Evolutionary conservation across 1,140 invertebrate species (phyloP).

Genomic region (Aphelenchoides avenae): DNA sequence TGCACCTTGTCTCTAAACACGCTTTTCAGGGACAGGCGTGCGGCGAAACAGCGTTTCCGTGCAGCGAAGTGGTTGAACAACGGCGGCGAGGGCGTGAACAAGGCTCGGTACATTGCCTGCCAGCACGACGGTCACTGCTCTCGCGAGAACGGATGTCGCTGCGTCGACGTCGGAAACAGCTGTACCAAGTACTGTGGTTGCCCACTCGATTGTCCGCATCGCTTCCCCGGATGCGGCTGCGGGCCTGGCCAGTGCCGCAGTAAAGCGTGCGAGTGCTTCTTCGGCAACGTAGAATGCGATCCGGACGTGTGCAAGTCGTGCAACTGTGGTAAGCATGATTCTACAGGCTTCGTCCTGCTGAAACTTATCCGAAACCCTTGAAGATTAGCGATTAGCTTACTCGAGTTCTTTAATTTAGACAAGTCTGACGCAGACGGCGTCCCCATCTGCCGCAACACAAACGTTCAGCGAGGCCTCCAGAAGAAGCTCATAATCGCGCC

Average conservation of each 20-base stretch:
- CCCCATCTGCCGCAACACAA: conserved; percentile 80
- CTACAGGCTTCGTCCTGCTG: conserved; percentile 4
- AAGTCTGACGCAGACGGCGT: conserved; percentile 25
- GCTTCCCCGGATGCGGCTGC: conserved; percentile 92
- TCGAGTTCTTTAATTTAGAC: too few relatives aligned
- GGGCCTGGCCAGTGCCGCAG: conserved; percentile 91
- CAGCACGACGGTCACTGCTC: conserved; percentile 42
- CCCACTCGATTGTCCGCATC: conserved; percentile 44
- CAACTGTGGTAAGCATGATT: conserved; percentile 69
- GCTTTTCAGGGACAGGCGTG: too few relatives aligned
- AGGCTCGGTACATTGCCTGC: conserved; percentile 40
- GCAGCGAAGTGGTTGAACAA: conserved; percentile 34
- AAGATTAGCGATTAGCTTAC: too few relatives aligned
- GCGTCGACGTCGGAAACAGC: conserved; percentile 30
- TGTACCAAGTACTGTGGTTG: conserved; percentile 55
- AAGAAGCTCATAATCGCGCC: conserved; percentile 91
- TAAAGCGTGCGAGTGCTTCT: conserved; percentile 88
- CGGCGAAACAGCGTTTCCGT: too few relatives aligned
- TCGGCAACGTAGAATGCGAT: conserved; percentile 95
- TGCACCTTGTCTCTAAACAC: too few relatives aligned
- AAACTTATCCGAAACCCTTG: too few relatives aligned
- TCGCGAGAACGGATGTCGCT: conserved; percentile 28
- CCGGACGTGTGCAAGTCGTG: conserved; percentile 93
- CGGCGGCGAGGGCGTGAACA: conserved; percentile 42
- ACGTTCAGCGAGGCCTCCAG: conserved; percentile 80